Conservation (phyloP, 2,797 vertebrate genomes). For the Gymnothorax javanicus region DNA sequence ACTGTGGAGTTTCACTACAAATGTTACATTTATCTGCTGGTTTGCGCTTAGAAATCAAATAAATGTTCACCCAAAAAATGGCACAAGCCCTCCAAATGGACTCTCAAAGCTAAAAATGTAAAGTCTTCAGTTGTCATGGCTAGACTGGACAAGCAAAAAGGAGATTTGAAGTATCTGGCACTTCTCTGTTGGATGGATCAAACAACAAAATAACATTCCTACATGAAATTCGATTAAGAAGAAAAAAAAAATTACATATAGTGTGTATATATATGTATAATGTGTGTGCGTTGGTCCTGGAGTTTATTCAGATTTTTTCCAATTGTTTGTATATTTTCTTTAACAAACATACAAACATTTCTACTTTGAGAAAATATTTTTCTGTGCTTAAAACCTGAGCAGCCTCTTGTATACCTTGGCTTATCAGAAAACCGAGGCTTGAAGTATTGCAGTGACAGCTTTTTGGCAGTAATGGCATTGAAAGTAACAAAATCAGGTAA, state of each 20-base stretch:
- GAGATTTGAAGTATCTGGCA: background rate
- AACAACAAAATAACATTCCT: background rate
- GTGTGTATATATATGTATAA: too few species aligned
- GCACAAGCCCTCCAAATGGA: slow-evolving; percentile 49
- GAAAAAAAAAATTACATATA: background rate
- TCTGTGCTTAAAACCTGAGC: slow-evolving; percentile 34
- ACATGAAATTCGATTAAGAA: slow-evolving; percentile 2
- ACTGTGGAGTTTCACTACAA: slow-evolving; percentile 56
- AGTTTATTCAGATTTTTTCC: background rate
- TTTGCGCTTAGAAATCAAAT: slow-evolving; percentile 65
- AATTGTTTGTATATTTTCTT: background rate
- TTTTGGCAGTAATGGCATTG: background rate
- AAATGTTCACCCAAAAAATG: slow-evolving; percentile 59
- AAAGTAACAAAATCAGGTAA: background rate
- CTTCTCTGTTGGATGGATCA: background rate
- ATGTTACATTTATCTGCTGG: slow-evolving; percentile 79
- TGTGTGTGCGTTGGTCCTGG: background rate
- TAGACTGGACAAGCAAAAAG: background rate
- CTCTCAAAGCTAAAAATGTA: background rate
- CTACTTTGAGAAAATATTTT: slow-evolving; percentile 8
- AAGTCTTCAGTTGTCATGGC: background rate
- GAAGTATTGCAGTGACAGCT: background rate
- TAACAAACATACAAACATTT: slow-evolving; percentile 23
- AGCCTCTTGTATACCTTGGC: background rate
- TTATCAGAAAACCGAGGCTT: slow-evolving; percentile 1